Base-by-base conservation (phyloP, 2,113 vertebrate species). In the Neoarius graeffei region DNA sequence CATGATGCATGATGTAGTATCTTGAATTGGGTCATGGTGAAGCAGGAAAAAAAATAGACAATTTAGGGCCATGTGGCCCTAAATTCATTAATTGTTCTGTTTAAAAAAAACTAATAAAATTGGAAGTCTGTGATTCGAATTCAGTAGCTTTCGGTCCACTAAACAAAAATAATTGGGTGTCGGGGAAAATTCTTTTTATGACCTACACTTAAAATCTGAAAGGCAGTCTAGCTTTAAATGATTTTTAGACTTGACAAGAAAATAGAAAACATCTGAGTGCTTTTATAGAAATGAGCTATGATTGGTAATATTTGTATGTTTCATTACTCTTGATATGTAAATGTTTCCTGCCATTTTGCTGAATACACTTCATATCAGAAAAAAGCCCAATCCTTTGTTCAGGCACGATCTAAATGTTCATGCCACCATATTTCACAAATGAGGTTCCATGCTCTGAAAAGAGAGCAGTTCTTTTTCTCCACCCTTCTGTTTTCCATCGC, bases 401-500 rank as follows among this genome's bases (percentile, higher is more conserved):
- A 76, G 35, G 48, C 48, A 2, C 23, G 52, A 48, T 10, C 74
- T 25, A 52, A 77, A 77, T 25, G 23, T 50, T 77, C 74, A 77
- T 9, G 7, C 69, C 69, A 73, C 35, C 3, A 42, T 48, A 17
- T 48, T 73, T 42, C 69, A 73, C 15, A 73, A 48, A 73, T 19
- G 30, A 73, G 23, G 9, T 77, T 7, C 71, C 35, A 48, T 48
- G 20, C 48, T 76, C 73, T 25, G 42, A 56, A 80, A 27, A 80
- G 27, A 27, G 25, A 56, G 52, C n/a, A 52, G 48, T 52, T 76
- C 48, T 23, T 19, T 50, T 67, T 67, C 25, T 84, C 62, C 62
- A 83, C 13, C 23, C 42, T 67, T 83, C 81, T 83, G 6, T n/a
- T 64, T 50, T 76, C 42, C 9, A 76, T 79, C 76, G n/a, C 52